These are phyloP conservation scores for Clepsis dumicolana DNA, from an alignment of 2,888 invertebrate genomes.

Conservation along the genomic window DNA sequence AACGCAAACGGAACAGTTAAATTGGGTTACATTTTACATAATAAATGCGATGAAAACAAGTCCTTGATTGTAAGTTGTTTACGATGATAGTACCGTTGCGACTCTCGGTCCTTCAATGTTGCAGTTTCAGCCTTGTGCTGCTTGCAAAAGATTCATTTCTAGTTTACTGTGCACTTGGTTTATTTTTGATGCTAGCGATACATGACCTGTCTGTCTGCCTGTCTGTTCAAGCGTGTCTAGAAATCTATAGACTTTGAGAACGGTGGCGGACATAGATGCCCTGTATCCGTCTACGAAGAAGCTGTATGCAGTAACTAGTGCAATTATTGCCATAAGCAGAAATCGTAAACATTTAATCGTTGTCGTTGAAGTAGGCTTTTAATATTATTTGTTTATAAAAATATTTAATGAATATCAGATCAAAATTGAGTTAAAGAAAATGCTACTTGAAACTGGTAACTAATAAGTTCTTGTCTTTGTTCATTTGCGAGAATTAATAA, in stretches of 20 bases:
- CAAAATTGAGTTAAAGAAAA: too few relatives aligned
- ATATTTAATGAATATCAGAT: too few relatives aligned
- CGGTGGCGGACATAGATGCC: conserved; percentile 25
- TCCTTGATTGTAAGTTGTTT: conserved; percentile 45
- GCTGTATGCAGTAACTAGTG: neutral
- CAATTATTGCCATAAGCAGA: neutral
- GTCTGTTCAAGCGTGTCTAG: conserved; percentile 32
- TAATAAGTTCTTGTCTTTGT: too few relatives aligned
- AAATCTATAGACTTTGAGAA: conserved; percentile 34
- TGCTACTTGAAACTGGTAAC: too few relatives aligned
- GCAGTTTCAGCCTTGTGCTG: neutral
- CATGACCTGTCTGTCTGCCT: conserved; percentile 29
- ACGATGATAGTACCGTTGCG: conserved; percentile 41
- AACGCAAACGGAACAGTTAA: conserved; percentile 29
- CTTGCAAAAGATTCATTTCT: neutral
- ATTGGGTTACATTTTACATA: conserved; percentile 39
- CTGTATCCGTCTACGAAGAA: conserved; percentile 24
- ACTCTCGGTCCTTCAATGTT: conserved; percentile 1
- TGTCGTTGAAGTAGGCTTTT: neutral
- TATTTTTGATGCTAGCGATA: conserved; percentile 24
- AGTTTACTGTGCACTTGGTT: neutral
- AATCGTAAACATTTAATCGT: neutral
- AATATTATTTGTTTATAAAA: too few relatives aligned
- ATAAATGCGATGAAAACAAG: conserved; percentile 40
- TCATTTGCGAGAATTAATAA: too few relatives aligned